Evolutionary conservation across 1,140 invertebrate species (phyloP).

Genomic region (Lethrus apterus): DNA sequence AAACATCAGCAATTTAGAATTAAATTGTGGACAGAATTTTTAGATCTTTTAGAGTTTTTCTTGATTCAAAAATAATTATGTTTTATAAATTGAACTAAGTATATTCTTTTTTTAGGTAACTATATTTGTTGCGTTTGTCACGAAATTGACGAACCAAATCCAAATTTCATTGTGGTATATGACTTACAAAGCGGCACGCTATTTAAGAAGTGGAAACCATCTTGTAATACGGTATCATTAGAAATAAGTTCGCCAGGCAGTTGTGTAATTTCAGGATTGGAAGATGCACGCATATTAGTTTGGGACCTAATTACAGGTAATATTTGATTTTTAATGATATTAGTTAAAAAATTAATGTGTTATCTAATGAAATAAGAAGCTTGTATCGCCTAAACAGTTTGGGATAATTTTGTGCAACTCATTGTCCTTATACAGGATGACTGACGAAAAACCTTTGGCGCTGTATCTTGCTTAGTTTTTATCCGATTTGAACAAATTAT

Average conservation of each 20-base stretch:
- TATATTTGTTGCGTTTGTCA: slow-evolving; percentile 62
- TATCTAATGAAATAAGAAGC: too few relatives aligned
- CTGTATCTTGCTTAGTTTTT: too few relatives aligned
- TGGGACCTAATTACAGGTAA: slow-evolving; percentile 81
- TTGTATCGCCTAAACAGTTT: too few relatives aligned
- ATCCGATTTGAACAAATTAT: too few relatives aligned
- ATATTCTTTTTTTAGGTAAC: slow-evolving; percentile 43
- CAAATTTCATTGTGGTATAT: slow-evolving; percentile 86
- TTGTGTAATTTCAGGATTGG: slow-evolving; percentile 75
- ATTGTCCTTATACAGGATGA: too few relatives aligned
- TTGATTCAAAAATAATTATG: slow-evolving; percentile 6
- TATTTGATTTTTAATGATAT: too few relatives aligned
- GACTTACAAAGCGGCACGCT: slow-evolving; percentile 86
- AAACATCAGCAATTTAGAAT: too few relatives aligned
- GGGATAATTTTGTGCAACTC: too few relatives aligned
- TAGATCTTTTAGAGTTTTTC: too few relatives aligned
- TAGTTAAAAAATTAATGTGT: background rate
- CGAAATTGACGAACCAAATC: slow-evolving; percentile 72
- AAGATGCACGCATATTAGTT: slow-evolving; percentile 72
- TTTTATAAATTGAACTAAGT: slow-evolving; percentile 13
- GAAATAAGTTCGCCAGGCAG: slow-evolving; percentile 72
- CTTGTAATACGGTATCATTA: slow-evolving; percentile 67
- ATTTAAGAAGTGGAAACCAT: slow-evolving; percentile 86
- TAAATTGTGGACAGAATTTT: too few relatives aligned
- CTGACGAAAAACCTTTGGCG: too few relatives aligned